Percentiles rank a stretch among this genome's conserved stretches.
Evolutionary conservation across 2,113 vertebrate species (phyloP).

Genomic region (Brachyhypopomus gauderio): DNA sequence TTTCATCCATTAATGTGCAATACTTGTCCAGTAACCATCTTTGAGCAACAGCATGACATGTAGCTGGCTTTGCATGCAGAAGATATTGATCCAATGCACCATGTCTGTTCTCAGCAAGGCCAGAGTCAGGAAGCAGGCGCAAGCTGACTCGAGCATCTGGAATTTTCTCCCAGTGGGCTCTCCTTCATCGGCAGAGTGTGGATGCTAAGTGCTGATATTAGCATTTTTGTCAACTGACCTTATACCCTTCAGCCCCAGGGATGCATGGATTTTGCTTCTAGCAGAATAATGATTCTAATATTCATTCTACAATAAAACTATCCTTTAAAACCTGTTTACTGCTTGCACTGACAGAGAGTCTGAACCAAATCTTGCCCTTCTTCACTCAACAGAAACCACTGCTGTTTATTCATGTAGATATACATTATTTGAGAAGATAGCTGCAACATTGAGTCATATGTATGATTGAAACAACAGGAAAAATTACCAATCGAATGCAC

Average conservation of each 20-base stretch:
- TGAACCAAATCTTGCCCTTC: too few species aligned
- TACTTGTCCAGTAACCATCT: not conserved
- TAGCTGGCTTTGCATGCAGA: not conserved
- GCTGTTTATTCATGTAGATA: too few species aligned
- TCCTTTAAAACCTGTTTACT: too few species aligned
- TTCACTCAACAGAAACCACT: too few species aligned
- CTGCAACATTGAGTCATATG: too few species aligned
- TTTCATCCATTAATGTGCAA: not conserved
- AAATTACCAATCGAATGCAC: too few species aligned
- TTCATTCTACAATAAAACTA: too few species aligned
- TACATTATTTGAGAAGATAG: too few species aligned
- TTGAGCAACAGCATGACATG: not conserved
- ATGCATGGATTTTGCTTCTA: conserved; percentile 24
- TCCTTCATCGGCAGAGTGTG: conserved; percentile 54
- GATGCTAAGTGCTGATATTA: conserved; percentile 52
- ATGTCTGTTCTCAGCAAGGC: not conserved
- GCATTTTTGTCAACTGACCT: conserved; percentile 63
- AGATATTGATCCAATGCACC: conserved; percentile 1
- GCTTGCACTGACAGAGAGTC: too few species aligned
- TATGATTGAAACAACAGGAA: too few species aligned
- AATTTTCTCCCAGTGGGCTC: conserved; percentile 19
- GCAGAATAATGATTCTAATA: not conserved
- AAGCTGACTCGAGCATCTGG: conserved; percentile 9
- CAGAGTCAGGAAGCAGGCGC: not conserved
- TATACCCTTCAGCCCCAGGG: conserved; percentile 34